phyloP scores from a whole-genome alignment of 2,797 vertebrate species.

The Danio aesculapii region DNA sequence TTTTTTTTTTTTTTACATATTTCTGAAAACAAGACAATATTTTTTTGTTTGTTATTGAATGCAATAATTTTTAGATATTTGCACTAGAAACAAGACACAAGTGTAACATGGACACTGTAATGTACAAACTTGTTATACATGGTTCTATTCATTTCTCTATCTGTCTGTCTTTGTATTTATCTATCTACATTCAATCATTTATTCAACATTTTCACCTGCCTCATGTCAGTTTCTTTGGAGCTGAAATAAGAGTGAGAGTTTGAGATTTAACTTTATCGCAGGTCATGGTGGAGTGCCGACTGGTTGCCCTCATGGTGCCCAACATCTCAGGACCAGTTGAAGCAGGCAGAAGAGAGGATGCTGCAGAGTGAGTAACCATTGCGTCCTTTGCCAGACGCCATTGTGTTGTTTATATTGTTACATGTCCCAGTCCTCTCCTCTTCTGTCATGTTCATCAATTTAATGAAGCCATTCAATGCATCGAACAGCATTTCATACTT shows the following conservation, averaged over 20 bases:
- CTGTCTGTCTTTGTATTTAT: not conserved
- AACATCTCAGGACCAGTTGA: constrained; percentile 86
- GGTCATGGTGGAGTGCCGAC: constrained; percentile 89
- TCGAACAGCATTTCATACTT: too few species aligned
- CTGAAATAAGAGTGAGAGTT: not conserved
- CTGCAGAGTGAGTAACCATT: constrained; percentile 84
- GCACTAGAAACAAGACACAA: too few species aligned
- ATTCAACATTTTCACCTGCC: not conserved
- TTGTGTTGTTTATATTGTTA: constrained; percentile 1
- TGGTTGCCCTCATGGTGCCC: constrained; percentile 97
- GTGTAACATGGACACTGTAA: constrained; percentile 12
- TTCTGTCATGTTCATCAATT: too few species aligned
- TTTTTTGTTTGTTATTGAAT: too few species aligned
- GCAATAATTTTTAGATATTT: too few species aligned
- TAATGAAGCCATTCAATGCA: too few species aligned
- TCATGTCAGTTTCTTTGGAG: not conserved
- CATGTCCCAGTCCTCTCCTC: too few species aligned
- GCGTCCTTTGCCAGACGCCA: not conserved
- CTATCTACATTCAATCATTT: not conserved
- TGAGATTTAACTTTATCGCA: constrained; percentile 61
- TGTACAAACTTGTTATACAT: not conserved
- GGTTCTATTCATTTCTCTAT: too few species aligned
- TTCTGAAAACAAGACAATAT: too few species aligned
- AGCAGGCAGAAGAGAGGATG: constrained; percentile 91
- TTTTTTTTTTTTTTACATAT: too few species aligned